Percentiles rank a stretch among this genome's conserved stretches.
phyloP scores from a whole-genome alignment of 2,797 vertebrate genomes.

The Remorina albescens region DNA sequence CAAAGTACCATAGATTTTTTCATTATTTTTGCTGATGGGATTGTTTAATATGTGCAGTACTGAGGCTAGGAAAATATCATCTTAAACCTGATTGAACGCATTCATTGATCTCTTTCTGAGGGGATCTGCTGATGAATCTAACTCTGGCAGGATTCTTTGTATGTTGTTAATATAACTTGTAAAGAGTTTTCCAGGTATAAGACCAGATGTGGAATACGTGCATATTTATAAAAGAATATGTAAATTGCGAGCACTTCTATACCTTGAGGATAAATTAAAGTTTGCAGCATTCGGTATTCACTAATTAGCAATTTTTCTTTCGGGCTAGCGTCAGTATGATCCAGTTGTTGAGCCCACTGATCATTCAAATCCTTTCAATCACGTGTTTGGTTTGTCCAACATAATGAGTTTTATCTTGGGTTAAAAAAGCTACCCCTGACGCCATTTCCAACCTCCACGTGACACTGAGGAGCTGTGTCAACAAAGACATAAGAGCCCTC shows the following conservation, averaged over 20 bases:
- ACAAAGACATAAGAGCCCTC: not conserved
- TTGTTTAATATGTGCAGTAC: not conserved
- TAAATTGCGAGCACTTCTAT: slow-evolving; percentile 16
- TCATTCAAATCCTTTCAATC: too few species aligned
- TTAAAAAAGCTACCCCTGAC: slow-evolving; percentile 22
- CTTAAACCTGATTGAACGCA: slow-evolving; percentile 7
- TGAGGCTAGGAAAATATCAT: not conserved
- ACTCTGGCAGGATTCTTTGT: not conserved
- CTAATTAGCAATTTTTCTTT: slow-evolving; percentile 53
- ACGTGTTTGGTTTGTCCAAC: too few species aligned
- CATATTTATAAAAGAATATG: slow-evolving; percentile 3
- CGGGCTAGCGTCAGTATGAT: slow-evolving; percentile 41
- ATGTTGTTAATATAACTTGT: not conserved
- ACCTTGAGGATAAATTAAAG: slow-evolving; percentile 24
- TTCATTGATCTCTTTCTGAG: not conserved
- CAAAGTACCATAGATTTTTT: not conserved
- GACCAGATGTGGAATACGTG: not conserved
- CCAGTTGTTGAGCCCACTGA: slow-evolving; percentile 64
- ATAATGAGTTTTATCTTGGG: slow-evolving; percentile 31
- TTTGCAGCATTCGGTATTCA: slow-evolving; percentile 15
- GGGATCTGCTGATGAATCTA: not conserved
- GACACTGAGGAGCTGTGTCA: slow-evolving; percentile 12
- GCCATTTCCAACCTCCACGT: not conserved
- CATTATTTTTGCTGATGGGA: not conserved
- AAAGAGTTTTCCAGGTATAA: slow-evolving; percentile 4